These are phyloP conservation scores for Drosophila triauraria DNA, from an alignment of 1,140 invertebrate genomes.

Conservation along the genomic window DNA sequence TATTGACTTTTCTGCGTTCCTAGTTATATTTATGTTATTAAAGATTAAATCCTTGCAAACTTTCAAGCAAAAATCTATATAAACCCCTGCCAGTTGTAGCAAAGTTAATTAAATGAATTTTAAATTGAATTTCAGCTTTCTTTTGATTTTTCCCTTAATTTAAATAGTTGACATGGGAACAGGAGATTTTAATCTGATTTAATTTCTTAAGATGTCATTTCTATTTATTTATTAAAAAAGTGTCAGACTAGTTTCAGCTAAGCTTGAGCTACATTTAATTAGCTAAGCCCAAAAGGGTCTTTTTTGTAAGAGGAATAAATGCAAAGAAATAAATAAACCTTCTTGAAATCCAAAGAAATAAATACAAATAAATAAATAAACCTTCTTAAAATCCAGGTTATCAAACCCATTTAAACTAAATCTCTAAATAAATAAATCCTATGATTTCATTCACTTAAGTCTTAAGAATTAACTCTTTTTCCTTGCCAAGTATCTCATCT, in stretches of 20 bases:
- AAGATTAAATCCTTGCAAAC: neutral
- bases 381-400: neutral
- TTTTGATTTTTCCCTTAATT: neutral
- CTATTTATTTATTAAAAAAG: neutral
- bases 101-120: neutral
- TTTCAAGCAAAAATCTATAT: neutral
- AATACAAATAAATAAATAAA: neutral
- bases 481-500: too few relatives aligned
- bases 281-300: too few relatives aligned
- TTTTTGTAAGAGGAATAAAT: too few relatives aligned
- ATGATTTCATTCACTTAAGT: neutral
- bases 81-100: neutral
- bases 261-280: too few relatives aligned
- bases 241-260: too few relatives aligned
- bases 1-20: neutral
- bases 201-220: neutral
- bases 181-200: conserved; percentile 4
- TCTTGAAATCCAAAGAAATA: neutral
- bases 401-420: too few relatives aligned
- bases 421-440: neutral
- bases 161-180: neutral
- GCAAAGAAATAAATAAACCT: neutral
- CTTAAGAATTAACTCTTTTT: neutral
- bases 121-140: neutral
- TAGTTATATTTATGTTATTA: neutral